A percentile compares a stretch with the other conserved stretches of the same genome.
These are phyloP conservation scores for Caranx melampygus DNA, from an alignment of 2,113 vertebrate genomes.

Conservation along the genomic window DNA sequence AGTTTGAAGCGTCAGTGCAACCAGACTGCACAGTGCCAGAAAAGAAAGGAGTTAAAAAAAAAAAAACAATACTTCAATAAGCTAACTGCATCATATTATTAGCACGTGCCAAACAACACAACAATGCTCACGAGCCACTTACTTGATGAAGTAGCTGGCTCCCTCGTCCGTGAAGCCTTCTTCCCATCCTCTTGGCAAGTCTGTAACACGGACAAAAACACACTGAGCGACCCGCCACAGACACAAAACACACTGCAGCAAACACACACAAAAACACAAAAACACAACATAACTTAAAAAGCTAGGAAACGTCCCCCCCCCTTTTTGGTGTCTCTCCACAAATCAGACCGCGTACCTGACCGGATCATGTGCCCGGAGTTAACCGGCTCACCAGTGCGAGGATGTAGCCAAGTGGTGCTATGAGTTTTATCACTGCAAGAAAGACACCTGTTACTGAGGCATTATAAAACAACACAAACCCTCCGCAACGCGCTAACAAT, in stretches of 20 bases:
- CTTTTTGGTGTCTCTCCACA: neutral
- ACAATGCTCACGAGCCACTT: conserved; percentile 78
- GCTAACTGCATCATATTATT: conserved; percentile 1
- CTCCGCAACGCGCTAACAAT: neutral
- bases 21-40: conserved; percentile 15
- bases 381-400: conserved; percentile 94
- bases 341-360: conserved; percentile 88
- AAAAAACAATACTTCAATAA: conserved; percentile 5
- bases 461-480: conserved; percentile 37
- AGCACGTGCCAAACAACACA: conserved; percentile 29
- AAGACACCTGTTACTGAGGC: conserved; percentile 86
- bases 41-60: neutral
- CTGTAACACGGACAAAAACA: conserved; percentile 75
- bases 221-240: conserved; percentile 37
- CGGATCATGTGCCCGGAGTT: conserved; percentile 99
- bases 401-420: conserved; percentile 94
- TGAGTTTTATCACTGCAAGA: conserved; percentile 90
- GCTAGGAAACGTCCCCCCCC: conserved; percentile 15
- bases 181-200: conserved; percentile 97
- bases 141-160: conserved; percentile 99
- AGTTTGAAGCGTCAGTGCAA: neutral
- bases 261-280: neutral
- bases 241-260: conserved; percentile 49
- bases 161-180: conserved; percentile 97
- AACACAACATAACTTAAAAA: too few species aligned